These are phyloP conservation scores for Nomada ruficornis DNA, from an alignment of 2,888 invertebrate genomes.

Conservation along the genomic window DNA sequence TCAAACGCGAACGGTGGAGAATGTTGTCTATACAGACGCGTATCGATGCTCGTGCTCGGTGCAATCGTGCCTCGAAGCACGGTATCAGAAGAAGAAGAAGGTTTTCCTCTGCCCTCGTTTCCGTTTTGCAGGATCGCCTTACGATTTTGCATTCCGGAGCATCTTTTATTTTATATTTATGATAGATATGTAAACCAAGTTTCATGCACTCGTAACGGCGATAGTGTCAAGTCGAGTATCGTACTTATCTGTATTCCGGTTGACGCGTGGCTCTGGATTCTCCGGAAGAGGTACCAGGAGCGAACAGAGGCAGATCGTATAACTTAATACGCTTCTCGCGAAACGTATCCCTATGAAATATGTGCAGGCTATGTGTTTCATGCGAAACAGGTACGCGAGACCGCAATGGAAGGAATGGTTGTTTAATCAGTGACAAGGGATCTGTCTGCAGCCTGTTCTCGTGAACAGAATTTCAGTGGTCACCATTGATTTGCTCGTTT, in stretches of 20 bases:
- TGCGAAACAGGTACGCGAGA: background rate
- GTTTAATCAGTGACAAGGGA: conserved; percentile 3
- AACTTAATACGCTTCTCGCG: conserved; percentile 24
- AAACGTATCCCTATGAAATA: conserved; percentile 28
- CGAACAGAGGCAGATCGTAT: background rate
- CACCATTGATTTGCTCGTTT: conserved; percentile 20
- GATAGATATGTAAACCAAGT: background rate
- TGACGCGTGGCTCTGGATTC: background rate
- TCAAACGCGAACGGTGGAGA: conserved; percentile 27
- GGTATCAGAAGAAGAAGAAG: background rate
- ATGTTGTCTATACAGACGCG: conserved; percentile 6
- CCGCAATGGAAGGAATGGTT: background rate
- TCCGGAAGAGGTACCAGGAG: background rate
- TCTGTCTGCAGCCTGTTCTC: background rate
- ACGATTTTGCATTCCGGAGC: background rate
- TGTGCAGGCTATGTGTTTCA: conserved; percentile 20
- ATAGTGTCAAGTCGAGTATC: background rate
- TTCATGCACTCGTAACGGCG: background rate
- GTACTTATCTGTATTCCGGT: conserved; percentile 1
- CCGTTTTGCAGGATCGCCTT: background rate
- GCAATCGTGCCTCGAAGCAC: background rate
- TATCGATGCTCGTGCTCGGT: conserved; percentile 22
- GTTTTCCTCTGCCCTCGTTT: background rate
- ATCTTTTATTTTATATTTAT: background rate
- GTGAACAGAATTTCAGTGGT: conserved; percentile 1